A percentile compares a stretch with the other conserved stretches of the same genome.
Conservation (phyloP, 1,140 invertebrate species). For the Bombus fervidus region DNA sequence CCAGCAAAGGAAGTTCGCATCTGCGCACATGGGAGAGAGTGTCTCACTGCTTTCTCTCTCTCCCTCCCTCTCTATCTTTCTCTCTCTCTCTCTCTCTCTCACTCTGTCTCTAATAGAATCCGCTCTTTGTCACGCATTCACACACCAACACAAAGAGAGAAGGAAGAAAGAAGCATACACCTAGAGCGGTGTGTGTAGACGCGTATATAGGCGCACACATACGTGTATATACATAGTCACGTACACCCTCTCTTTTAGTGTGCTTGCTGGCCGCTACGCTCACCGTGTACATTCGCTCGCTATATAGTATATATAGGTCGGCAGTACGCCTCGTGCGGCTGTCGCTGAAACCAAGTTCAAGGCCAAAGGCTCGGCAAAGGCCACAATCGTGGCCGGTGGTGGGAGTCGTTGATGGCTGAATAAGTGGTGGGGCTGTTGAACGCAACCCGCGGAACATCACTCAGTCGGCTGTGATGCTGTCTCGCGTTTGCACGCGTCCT, state of each 20-base stretch:
- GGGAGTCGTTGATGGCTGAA: constrained; percentile 80
- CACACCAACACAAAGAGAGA: neutral
- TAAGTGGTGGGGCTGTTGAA: constrained; percentile 82
- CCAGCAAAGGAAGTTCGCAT: constrained; percentile 64
- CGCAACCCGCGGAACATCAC: constrained; percentile 83
- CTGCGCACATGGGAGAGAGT: constrained; percentile 55
- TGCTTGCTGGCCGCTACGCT: constrained; percentile 43
- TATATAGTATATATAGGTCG: constrained; percentile 77
- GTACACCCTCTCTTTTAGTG: constrained; percentile 1
- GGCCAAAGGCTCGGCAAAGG: constrained; percentile 84
- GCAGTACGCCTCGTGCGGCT: constrained; percentile 80
- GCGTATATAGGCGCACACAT: neutral
- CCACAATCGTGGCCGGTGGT: constrained; percentile 77
- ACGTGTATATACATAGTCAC: neutral
- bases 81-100: neutral
- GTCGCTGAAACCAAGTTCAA: constrained; percentile 88
- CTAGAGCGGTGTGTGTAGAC: neutral
- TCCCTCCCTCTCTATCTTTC: neutral
- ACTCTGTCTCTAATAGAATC: neutral
- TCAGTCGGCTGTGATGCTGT: constrained; percentile 84
- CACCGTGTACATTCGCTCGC: constrained; percentile 57
- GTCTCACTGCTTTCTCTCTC: neutral
- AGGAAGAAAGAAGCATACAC: neutral
- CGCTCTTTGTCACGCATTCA: constrained; percentile 21
- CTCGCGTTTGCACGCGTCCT: constrained; percentile 80